These are phyloP conservation scores for Micronisus gabar DNA, from an alignment of 2,113 vertebrate genomes.

Conservation along the genomic window DNA sequence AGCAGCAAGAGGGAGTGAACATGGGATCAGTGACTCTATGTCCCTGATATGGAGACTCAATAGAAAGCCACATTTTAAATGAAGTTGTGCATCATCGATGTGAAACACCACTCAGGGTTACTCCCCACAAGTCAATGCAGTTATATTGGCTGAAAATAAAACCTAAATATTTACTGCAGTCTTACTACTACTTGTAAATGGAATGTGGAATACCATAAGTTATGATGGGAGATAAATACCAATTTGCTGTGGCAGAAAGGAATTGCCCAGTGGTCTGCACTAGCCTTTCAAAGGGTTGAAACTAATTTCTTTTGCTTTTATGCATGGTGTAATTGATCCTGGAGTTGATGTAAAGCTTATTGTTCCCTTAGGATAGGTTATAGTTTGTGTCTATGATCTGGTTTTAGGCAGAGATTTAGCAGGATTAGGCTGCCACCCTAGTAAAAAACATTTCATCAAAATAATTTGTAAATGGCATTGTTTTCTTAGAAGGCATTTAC, in stretches of 20 bases:
- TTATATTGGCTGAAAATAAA: not conserved
- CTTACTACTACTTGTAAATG: not conserved
- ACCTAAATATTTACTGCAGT: not conserved
- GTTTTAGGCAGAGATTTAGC: not conserved
- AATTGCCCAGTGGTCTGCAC: too few relatives aligned
- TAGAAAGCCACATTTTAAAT: not conserved
- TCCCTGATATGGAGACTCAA: too few relatives aligned
- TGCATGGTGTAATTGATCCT: not conserved
- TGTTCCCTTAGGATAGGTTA: not conserved
- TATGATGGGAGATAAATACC: not conserved
- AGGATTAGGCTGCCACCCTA: not conserved
- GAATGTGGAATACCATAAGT: not conserved
- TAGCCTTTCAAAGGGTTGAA: not conserved
- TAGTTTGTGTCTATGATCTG: not conserved
- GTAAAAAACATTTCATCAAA: not conserved
- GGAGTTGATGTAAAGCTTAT: not conserved
- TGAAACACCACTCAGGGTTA: not conserved
- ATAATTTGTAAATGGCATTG: not conserved
- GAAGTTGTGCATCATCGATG: too few relatives aligned
- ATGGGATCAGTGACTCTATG: rapidly evolving
- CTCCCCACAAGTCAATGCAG: not conserved
- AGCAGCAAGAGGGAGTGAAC: not conserved
- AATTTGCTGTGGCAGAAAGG: not conserved
- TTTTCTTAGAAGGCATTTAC: not conserved
- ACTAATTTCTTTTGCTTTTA: not conserved